Percentiles rank a stretch among this genome's conserved stretches.
phyloP scores from a whole-genome alignment of 2,888 invertebrate genomes.

The Aphelenchoides bicaudatus region DNA sequence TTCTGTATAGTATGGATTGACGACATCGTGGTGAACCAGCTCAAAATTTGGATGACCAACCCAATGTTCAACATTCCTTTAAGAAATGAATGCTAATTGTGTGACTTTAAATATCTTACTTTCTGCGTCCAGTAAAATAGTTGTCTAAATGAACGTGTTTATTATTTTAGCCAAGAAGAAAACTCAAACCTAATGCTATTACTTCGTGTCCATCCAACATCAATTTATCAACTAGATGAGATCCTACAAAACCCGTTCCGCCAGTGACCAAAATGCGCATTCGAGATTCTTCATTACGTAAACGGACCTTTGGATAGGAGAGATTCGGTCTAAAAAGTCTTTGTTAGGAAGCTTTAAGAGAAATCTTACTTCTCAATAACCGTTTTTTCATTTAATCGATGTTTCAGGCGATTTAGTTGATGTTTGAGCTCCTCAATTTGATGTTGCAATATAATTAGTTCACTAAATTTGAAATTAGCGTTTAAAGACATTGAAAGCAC shows the following conservation, averaged over 20 bases:
- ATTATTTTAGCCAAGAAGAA: too few relatives aligned
- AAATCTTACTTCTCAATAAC: conserved; percentile 22
- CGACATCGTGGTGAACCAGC: conserved; percentile 95
- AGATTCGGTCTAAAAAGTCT: conserved; percentile 21
- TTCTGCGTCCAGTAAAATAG: conserved; percentile 66
- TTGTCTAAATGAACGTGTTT: too few relatives aligned
- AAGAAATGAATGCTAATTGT: conserved; percentile 29
- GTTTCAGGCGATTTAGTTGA: conserved; percentile 27
- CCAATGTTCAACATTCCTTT: conserved; percentile 97
- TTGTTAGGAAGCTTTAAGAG: background rate
- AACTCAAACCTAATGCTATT: too few relatives aligned
- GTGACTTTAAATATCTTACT: conserved; percentile 67
- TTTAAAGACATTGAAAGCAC: background rate
- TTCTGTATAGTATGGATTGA: conserved; percentile 93
- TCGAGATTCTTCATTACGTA: conserved; percentile 82
- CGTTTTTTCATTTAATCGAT: conserved; percentile 10
- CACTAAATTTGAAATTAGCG: conserved; percentile 3
- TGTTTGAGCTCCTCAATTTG: conserved; percentile 29
- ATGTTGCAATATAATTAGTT: conserved; percentile 22
- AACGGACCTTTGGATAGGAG: conserved; percentile 75
- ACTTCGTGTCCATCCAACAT: conserved; percentile 72
- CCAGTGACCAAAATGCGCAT: conserved; percentile 79
- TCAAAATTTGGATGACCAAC: conserved; percentile 98
- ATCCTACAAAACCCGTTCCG: conserved; percentile 68
- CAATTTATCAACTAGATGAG: conserved; percentile 88